These are phyloP conservation scores for Saccostrea glomerata DNA, from an alignment of 1,140 invertebrate species.

Conservation along the genomic window DNA sequence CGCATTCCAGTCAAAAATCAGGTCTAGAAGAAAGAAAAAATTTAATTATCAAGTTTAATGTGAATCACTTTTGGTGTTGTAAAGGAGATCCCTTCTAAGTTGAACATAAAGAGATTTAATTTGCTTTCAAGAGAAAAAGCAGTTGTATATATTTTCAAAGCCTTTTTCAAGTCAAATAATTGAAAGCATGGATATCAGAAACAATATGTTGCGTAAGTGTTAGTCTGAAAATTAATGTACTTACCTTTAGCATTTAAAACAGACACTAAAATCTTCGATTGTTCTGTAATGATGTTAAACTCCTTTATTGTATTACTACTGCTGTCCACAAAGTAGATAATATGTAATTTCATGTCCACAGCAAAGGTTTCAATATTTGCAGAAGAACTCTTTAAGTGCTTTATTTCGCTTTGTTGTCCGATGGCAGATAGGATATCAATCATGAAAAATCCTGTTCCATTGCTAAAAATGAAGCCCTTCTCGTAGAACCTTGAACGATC, in stretches of 20 bases:
- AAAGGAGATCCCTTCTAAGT: neutral
- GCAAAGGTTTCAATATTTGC: neutral
- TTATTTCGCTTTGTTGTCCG: neutral
- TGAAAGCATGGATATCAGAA: neutral
- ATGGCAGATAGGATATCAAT: neutral
- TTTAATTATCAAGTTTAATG: no score
- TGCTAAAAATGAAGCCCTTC: conserved; percentile 5
- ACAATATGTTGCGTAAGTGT: no score
- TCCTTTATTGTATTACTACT: neutral
- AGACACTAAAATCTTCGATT: neutral
- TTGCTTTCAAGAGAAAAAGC: neutral
- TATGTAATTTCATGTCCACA: neutral
- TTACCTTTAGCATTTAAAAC: neutral
- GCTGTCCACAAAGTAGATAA: neutral
- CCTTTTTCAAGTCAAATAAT: neutral
- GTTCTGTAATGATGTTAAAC: neutral
- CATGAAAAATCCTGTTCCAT: neutral
- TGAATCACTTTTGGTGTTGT: no score
- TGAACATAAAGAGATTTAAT: neutral
- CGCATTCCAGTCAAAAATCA: conserved; percentile 15
- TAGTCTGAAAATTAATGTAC: neutral
- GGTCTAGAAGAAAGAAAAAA: neutral
- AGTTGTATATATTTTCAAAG: neutral
- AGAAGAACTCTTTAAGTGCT: neutral
- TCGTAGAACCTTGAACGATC: neutral